Evolutionary conservation across 2,888 invertebrate species (phyloP), one percentile per base, ranked within the genome.

Genomic region (Ctena decussata): DNA sequence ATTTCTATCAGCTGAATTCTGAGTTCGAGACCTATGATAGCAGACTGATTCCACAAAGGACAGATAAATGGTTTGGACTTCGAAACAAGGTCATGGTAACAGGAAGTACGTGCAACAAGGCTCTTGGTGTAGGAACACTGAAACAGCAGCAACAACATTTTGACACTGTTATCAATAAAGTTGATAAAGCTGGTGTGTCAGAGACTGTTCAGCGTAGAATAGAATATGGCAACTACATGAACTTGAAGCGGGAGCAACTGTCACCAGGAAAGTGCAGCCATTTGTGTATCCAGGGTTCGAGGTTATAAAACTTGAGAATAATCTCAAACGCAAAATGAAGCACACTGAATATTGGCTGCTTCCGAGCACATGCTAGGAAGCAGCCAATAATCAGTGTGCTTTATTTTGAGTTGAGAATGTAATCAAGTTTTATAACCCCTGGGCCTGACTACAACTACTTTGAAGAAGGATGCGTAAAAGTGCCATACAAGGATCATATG

Each of bases 21-120:
- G 39, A 71, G 3, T 41, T 41, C 6, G 39, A 8, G n/a, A 37
- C 37, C 1, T 8, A 71, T 12, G 71, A 71, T 39, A n/a, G 37
- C 2, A 71, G 71, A 39, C 21, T n/a, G 1, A 39, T 71, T 6
- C 37, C 37, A 39, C 71, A 71, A 37, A 71, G 39, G n/a, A n/a
- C 71, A 11, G 71, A 71, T n/a, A 71, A 71, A 39, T 71, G 71
- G 71, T 71, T 71, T 37, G 39, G 37, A n/a, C 3, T 71, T 71
- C 71, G 71, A 37, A 37, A 73, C 8, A n/a, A 49, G 11, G 72
- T 72, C 3, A 37, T 76, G 15, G 81, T 81, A 32, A 75, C 81
- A 0, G 81, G 76, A n/a, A 75, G 81, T 73, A 82, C 82, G 18
- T 82, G 82, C 44, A 44, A 82, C 32, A 60, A 57, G 32, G 82